These are phyloP conservation scores for Copsychus sechellarum DNA, from an alignment of 2,113 vertebrate genomes.

Conservation along the genomic window DNA sequence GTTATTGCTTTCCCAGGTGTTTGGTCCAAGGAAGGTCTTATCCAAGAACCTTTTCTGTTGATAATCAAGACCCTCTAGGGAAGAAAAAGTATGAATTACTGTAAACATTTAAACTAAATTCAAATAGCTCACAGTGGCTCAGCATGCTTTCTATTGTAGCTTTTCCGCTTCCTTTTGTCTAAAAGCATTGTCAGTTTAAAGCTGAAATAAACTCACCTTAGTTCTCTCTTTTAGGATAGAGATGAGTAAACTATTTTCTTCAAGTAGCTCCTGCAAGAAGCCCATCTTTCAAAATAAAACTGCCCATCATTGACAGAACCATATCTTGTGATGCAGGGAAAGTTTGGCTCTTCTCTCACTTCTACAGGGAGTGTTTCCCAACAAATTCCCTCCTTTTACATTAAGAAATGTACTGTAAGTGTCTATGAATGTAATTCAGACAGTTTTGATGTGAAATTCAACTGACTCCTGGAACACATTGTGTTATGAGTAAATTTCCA, in stretches of 20 bases:
- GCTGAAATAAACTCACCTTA: background rate
- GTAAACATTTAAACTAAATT: background rate
- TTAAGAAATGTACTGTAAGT: background rate
- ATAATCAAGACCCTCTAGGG: conserved; percentile 1
- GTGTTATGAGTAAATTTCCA: conserved; percentile 60
- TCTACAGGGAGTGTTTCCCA: background rate
- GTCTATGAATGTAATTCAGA: conserved; percentile 7
- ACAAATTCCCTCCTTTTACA: background rate
- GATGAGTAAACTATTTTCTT: background rate
- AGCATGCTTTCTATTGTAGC: background rate
- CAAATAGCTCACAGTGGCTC: background rate
- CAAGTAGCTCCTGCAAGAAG: background rate
- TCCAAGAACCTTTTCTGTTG: background rate
- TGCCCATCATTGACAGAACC: background rate
- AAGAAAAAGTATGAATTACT: background rate
- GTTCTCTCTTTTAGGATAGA: background rate
- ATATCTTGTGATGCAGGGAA: background rate
- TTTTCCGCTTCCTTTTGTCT: background rate
- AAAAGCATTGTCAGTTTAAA: background rate
- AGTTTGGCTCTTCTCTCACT: background rate
- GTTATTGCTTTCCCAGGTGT: conserved; percentile 65
- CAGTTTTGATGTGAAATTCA: conserved; percentile 7
- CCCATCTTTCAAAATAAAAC: background rate
- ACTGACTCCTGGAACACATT: conserved; percentile 42
- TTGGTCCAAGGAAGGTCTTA: background rate